Evolutionary conservation across 2,797 vertebrate species (phyloP).

Genomic region (Knipowitschia caucasica): DNA sequence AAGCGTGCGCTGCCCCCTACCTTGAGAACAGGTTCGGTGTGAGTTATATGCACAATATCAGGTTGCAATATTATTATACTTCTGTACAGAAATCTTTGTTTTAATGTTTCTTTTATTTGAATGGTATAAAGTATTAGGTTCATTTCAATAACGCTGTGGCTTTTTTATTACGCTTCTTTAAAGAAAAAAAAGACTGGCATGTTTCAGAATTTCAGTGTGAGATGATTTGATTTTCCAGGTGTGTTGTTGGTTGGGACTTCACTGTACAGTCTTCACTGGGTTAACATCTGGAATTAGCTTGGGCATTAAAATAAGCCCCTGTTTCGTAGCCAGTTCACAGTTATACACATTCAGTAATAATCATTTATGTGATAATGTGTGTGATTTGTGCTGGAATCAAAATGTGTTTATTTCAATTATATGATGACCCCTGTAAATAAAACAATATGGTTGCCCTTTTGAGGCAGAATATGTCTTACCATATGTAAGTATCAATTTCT

Average conservation of each 20-base stretch:
- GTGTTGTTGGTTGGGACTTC: constrained; percentile 56
- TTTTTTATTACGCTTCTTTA: constrained; percentile 62
- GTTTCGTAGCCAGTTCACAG: constrained; percentile 30
- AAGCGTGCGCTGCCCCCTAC: constrained; percentile 59
- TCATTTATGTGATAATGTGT: constrained; percentile 54
- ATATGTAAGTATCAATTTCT: constrained; percentile 4
- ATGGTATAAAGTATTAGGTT: constrained; percentile 66
- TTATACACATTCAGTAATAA: constrained; percentile 58
- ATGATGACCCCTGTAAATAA: constrained; percentile 8
- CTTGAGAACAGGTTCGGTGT: constrained; percentile 60
- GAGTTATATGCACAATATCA: constrained; percentile 83
- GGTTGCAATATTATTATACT: constrained; percentile 82
- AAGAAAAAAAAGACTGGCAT: constrained; percentile 60
- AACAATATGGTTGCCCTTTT: not conserved
- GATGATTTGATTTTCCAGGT: constrained; percentile 37
- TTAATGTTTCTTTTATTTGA: constrained; percentile 64
- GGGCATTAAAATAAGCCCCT: constrained; percentile 6
- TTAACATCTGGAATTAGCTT: constrained; percentile 19
- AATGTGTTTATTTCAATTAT: constrained; percentile 4
- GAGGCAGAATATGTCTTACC: not conserved
- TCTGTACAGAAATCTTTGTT: constrained; percentile 72
- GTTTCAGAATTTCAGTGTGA: constrained; percentile 66
- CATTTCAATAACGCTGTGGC: constrained; percentile 62
- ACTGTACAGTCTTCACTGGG: constrained; percentile 60
- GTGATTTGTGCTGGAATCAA: constrained; percentile 36